Evolutionary conservation across 2,113 vertebrate species (phyloP).

Genomic region (Amblyornis subalaris): DNA sequence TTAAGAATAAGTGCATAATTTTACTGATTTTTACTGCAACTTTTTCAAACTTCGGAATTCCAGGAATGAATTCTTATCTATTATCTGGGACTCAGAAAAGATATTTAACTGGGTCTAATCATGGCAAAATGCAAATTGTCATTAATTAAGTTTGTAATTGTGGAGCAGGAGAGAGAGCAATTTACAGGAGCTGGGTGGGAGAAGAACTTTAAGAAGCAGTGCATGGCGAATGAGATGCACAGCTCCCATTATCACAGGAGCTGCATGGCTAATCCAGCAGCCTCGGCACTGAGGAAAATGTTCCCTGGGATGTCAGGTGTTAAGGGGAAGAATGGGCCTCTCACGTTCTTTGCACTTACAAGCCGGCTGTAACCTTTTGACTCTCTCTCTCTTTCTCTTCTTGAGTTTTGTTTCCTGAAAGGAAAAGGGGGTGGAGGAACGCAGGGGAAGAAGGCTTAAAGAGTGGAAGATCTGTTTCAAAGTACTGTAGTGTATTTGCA

Average conservation of each 20-base stretch:
- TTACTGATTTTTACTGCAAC: background rate
- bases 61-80: background rate
- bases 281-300: background rate
- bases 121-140: background rate
- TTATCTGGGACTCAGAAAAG: background rate
- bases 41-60: background rate
- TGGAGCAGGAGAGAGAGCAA: background rate
- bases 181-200: background rate
- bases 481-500: conserved; percentile 11
- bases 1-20: background rate
- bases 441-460: conserved; percentile 18
- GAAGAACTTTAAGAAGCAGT: background rate
- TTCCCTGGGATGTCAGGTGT: conserved; percentile 60
- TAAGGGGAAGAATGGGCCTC: conserved; percentile 64
- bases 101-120: background rate
- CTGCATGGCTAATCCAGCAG: conserved; percentile 42
- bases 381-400: conserved; percentile 56
- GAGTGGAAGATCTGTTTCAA: conserved; percentile 32
- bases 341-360: conserved; percentile 59
- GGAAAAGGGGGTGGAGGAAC: conserved; percentile 19
- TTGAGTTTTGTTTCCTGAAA: conserved; percentile 65
- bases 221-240: conserved; percentile 4
- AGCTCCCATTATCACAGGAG: conserved; percentile 19
- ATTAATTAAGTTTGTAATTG: background rate
- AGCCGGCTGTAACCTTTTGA: conserved; percentile 56